These are phyloP conservation scores for Andrena chrysosceles DNA, from an alignment of 2,888 invertebrate species.

Conservation along the genomic window DNA sequence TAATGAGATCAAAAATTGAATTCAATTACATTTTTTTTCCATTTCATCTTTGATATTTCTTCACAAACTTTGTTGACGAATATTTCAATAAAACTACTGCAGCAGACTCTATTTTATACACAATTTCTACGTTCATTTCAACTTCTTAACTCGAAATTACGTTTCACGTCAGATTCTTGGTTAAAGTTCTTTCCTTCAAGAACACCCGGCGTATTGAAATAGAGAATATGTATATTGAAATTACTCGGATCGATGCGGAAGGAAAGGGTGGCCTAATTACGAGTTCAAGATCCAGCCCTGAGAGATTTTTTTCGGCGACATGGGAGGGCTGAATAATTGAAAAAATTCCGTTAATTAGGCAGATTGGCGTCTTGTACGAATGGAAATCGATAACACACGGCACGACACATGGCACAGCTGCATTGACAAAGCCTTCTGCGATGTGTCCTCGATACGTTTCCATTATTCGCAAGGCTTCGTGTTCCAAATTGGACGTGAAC, in stretches of 20 bases:
- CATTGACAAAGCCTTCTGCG: slow-evolving; percentile 49
- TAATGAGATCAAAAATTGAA: no score
- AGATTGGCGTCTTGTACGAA: slow-evolving; percentile 18
- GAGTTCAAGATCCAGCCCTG: background rate
- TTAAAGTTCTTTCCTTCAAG: no score
- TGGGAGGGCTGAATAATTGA: background rate
- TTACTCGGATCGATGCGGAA: background rate
- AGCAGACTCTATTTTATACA: no score
- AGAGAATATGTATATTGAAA: no score
- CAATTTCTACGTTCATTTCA: no score
- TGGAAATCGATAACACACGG: slow-evolving; percentile 53
- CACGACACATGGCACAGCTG: slow-evolving; percentile 45
- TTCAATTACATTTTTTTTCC: no score
- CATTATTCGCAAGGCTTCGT: slow-evolving; percentile 61
- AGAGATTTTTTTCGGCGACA: background rate
- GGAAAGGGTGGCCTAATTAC: background rate
- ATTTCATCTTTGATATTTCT: no score
- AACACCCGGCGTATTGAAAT: no score
- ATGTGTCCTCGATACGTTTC: slow-evolving; percentile 68
- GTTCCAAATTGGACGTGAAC: slow-evolving; percentile 58
- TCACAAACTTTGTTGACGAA: no score
- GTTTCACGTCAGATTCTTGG: no score
- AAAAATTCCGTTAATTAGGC: slow-evolving; percentile 37
- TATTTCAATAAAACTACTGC: no score
- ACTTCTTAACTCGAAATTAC: no score